These are phyloP conservation scores for Sakesphorus luctuosus DNA, from an alignment of 2,113 vertebrate genomes.

Conservation along the genomic window DNA sequence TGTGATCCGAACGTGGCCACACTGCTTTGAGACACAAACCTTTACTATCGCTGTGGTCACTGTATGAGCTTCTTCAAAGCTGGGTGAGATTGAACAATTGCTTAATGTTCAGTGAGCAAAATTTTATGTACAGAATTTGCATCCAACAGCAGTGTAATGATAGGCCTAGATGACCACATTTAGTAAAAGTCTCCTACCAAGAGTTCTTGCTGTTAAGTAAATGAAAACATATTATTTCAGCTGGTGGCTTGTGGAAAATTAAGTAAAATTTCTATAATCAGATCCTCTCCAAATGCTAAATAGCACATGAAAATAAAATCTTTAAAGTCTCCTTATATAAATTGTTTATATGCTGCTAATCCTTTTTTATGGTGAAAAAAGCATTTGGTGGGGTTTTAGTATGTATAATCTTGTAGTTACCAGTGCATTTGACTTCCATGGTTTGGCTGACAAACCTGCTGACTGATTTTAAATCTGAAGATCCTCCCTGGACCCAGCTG, in stretches of 20 bases:
- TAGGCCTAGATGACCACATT: constrained; percentile 10
- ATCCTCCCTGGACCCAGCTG: not conserved
- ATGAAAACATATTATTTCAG: constrained; percentile 22
- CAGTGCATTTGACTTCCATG: not conserved
- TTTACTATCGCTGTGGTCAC: not conserved
- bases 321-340: not conserved
- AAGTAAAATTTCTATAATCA: not conserved
- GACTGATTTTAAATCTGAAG: not conserved
- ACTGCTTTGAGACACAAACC: not conserved
- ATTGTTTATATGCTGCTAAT: constrained; percentile 14
- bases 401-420: not conserved
- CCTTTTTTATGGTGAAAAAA: not conserved
- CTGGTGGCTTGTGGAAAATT: not conserved
- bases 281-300: not conserved
- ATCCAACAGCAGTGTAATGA: not conserved
- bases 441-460: not conserved
- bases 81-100: not conserved
- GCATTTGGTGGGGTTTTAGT: not conserved
- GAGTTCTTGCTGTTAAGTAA: constrained; percentile 33
- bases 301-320: not conserved
- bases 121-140: not conserved
- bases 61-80: not conserved
- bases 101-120: not conserved
- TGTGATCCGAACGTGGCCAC: not conserved
- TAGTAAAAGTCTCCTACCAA: not conserved